Evolutionary conservation across 1,140 invertebrate genomes (phyloP).

Genomic region (Pissodes strobi): DNA sequence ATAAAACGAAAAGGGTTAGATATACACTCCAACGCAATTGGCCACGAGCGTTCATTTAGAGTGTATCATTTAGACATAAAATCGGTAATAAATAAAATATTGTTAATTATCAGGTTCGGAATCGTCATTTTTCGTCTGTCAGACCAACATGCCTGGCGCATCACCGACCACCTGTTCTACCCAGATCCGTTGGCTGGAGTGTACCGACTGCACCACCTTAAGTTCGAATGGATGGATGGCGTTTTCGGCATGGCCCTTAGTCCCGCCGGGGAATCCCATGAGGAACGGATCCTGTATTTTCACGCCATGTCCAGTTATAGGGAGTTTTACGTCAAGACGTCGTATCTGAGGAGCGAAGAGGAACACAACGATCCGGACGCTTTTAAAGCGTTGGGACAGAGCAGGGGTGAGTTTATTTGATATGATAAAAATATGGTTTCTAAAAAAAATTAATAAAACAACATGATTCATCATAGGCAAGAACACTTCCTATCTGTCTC

Average conservation of each 20-base stretch:
- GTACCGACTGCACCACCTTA: constrained; percentile 68
- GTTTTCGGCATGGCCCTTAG: constrained; percentile 76
- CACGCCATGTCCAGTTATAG: constrained; percentile 78
- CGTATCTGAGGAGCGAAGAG: constrained; percentile 65
- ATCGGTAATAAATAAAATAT: too few relatives aligned
- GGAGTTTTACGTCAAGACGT: constrained; percentile 73
- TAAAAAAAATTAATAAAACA: too few relatives aligned
- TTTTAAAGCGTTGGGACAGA: constrained; percentile 67
- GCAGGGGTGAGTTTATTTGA: constrained; percentile 61
- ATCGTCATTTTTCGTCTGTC: constrained; percentile 63
- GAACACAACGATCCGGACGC: constrained; percentile 61
- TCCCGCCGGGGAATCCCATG: constrained; percentile 58
- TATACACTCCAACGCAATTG: too few relatives aligned
- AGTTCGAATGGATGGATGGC: constrained; percentile 82
- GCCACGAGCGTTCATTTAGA: too few relatives aligned
- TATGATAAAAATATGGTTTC: too few relatives aligned
- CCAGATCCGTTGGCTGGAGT: constrained; percentile 76
- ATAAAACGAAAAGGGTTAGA: too few relatives aligned
- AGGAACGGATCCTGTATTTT: constrained; percentile 70
- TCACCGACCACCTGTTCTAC: constrained; percentile 74
- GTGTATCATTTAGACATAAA: too few relatives aligned
- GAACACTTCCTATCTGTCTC: too few relatives aligned
- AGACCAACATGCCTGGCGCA: constrained; percentile 70
- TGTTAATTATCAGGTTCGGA: constrained; percentile 42
- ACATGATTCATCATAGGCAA: too few relatives aligned